Base-by-base conservation (phyloP, 2,113 vertebrate species). In the Polypterus senegalus region DNA sequence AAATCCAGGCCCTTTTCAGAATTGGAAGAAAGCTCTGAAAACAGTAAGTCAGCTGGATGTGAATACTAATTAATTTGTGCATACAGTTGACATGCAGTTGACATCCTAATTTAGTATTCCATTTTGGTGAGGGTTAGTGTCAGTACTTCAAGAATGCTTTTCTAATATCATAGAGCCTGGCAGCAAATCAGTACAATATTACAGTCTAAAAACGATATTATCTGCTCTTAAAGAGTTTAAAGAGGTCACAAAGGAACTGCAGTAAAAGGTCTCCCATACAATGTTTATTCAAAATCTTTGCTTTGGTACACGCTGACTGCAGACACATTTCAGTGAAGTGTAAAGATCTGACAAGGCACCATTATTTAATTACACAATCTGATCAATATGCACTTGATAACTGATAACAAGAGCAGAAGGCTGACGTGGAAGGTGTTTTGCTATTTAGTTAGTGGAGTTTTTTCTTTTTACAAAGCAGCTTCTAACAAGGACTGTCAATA, bases 381-480 rank as follows among this genome's bases (percentile, higher is more conserved):
- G 92, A 94, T 92, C 91, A 95, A 83, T 83, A 89, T 86, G 89
- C 91, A 91, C 84, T 85, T 85, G 87, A 88, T 93, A 94, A 95
- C 91, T 93, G 91, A 94, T 91, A 92, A 87, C 84, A 84, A 79
- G 74, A 81, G 81, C 85, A 88, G 60, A 47, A 76, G 61, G 58
- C 49, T 73, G 71, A 67, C 49, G 65, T 60, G 60, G 58, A 49
- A n/a, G 6, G n/a, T 59, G 46, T 5, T 65, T 69, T 57, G 47
- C 71, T 62, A 58, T 47, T 51, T 69, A 73, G 76, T 74, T 61
- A 67, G 67, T 71, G 71, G 71, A 63, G 52, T 58, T 71, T 54
- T 67, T 69, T 70, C 65, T 59, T 61, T 66, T 69, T 27, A 27
- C 27, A 27, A 27, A 27, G 27, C 27, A 27, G 27, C 27, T 27